These are phyloP conservation scores for Caradrina kadenii DNA, from an alignment of 2,888 invertebrate species.

Conservation along the genomic window DNA sequence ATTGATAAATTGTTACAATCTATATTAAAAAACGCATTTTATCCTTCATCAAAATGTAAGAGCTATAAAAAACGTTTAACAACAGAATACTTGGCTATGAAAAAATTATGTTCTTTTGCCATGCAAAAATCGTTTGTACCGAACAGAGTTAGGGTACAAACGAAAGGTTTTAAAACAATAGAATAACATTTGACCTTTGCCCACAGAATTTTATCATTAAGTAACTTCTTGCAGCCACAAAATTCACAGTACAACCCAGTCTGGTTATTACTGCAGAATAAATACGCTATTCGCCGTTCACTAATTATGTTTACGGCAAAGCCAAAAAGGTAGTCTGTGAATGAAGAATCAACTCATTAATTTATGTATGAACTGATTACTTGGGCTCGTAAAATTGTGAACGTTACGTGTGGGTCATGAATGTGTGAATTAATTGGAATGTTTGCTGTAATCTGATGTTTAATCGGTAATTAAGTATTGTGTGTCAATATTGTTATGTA, in stretches of 20 bases:
- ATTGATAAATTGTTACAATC: too few relatives aligned
- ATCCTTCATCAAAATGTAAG: too few relatives aligned
- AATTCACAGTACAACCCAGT: constrained; percentile 14
- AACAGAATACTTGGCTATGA: not conserved
- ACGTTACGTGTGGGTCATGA: not conserved
- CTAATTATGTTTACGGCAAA: constrained; percentile 55
- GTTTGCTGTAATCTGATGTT: not conserved
- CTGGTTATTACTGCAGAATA: constrained; percentile 50
- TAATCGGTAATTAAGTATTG: not conserved
- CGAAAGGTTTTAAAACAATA: not conserved
- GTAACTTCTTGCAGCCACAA: constrained; percentile 21
- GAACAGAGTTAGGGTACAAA: not conserved
- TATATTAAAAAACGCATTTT: too few relatives aligned
- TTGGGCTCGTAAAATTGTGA: constrained; percentile 25
- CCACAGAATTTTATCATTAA: constrained; percentile 13
- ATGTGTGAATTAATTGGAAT: constrained; percentile 5
- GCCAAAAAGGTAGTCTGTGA: constrained; percentile 38
- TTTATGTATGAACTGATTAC: constrained; percentile 40
- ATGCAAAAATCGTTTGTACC: not conserved
- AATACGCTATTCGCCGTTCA: constrained; percentile 29
- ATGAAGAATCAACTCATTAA: constrained; percentile 50
- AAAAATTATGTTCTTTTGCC: not conserved
- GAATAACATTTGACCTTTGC: not conserved
- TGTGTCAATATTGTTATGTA: not conserved
- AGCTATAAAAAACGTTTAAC: too few relatives aligned